Evolutionary conservation across 2,888 invertebrate species (phyloP), one percentile per base, ranked within the genome.

Genomic region (Nasonovia ribisnigri): DNA sequence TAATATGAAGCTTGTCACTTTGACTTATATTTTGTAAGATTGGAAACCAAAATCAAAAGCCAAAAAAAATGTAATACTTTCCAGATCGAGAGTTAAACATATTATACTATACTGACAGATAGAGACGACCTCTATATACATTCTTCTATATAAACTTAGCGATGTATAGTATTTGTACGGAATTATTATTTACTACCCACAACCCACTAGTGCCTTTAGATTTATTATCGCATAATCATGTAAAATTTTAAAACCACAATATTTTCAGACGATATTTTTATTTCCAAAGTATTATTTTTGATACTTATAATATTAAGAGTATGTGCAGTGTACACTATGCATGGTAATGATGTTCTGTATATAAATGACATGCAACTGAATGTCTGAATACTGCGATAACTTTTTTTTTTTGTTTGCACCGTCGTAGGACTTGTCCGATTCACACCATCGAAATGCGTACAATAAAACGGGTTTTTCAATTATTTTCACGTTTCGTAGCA

Each of bases 391-490:
- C 10, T 43, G 13, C 4, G 29, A 43, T 84, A 16, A 84, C 43
- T 13, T 84, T 43, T 67, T 67, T n/a, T 51, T 51, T 88, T 10
- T 36, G 16, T 36, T n/a, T 20, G 10, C n/a, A 16, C 36, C 24
- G 36, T 51, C 36, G 36, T 36, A 24, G 36, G n/a, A 48, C 11
- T 84, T 84, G 24, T 24, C 13, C 46, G 48, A 86, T 13, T 86
- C 29, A 16, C n/a, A 1, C 8, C n/a, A 36, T 51, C n/a, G 1
- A 48, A 51, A 43, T 43, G 20, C 24, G 3, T 20, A n/a, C 46
- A 6, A 36, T n/a, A 88, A 51, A 88, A 51, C 36, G 36, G 20
- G 48, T 88, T 88, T 51, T 51, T 51, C 87, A 88, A 88, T 88
- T 51, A 51, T 88, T 51, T 88, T 24, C n/a, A 51, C 36, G 20